Conservation (phyloP, 2,113 vertebrate genomes). For the Brachyhypopomus occidentalis region DNA sequence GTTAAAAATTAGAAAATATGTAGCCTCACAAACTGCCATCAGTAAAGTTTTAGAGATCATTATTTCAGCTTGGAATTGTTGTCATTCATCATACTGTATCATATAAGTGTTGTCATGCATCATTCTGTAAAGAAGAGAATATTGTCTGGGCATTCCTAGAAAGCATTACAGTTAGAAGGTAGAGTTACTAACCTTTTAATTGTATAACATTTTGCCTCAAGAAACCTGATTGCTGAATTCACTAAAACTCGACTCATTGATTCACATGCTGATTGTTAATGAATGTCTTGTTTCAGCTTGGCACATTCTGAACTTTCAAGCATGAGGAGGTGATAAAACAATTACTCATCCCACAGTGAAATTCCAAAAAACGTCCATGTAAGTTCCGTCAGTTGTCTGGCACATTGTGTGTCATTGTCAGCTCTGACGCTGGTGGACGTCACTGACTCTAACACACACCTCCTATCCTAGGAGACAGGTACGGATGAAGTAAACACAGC, state of each 20-base stretch:
- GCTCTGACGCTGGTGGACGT: slow-evolving; percentile 71
- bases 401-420: slow-evolving; percentile 75
- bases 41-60: too few species aligned
- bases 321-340: slow-evolving; percentile 69
- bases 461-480: slow-evolving; percentile 30
- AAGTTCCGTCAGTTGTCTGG: slow-evolving; percentile 75
- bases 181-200: slow-evolving; percentile 11
- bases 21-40: too few species aligned
- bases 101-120: too few species aligned
- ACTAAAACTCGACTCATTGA: slow-evolving; percentile 43
- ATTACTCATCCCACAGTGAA: slow-evolving; percentile 73
- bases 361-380: slow-evolving; percentile 58
- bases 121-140: too few species aligned
- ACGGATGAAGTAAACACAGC: not conserved
- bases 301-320: slow-evolving; percentile 72
- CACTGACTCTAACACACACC: slow-evolving; percentile 57
- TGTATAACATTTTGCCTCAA: not conserved
- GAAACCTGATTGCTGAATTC: slow-evolving; percentile 11
- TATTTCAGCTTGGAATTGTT: too few species aligned
- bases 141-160: too few species aligned
- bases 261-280: slow-evolving; percentile 58
- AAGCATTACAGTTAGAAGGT: not conserved
- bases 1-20: too few species aligned
- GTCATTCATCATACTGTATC: too few species aligned
- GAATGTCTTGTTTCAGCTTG: slow-evolving; percentile 68